phyloP scores from a whole-genome alignment of 53 echinoderm and acorn worm genomes.

The Apostichopus leukothele region DNA sequence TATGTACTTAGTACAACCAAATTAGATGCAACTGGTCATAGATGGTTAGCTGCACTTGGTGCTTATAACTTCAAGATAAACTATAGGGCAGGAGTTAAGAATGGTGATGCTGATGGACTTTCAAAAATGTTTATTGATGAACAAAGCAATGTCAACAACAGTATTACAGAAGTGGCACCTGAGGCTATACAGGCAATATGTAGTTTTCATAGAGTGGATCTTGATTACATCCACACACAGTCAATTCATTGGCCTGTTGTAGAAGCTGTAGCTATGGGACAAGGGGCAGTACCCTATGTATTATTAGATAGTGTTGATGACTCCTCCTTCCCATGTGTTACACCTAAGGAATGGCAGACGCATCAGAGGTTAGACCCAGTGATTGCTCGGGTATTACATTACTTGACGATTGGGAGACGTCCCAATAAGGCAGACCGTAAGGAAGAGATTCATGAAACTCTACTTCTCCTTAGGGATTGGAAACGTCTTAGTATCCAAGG shows the following conservation, averaged over 20 bases:
- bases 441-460: not conserved
- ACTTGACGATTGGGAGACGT: not conserved
- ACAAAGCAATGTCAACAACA: not conserved
- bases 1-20: conserved; percentile 33
- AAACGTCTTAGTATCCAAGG: conserved; percentile 35
- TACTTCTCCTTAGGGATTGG: conserved; percentile 49
- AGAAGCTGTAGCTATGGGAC: conserved; percentile 35
- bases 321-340: not conserved
- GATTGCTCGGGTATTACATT: conserved; percentile 23
- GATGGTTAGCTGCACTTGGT: conserved; percentile 55
- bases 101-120: conserved; percentile 56
- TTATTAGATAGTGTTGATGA: not conserved
- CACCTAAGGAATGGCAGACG: conserved; percentile 12
- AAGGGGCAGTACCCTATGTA: not conserved
- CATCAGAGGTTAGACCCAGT: conserved; percentile 25
- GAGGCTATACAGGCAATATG: conserved; percentile 20
- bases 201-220: conserved; percentile 11
- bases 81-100: conserved; percentile 46
- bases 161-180: not conserved
- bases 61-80: conserved; percentile 24
- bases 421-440: conserved; percentile 7
- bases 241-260: not conserved
- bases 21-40: too few species aligned
- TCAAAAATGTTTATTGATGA: not conserved
- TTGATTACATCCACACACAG: not conserved